Conservation (phyloP, 2,888 invertebrate genomes). For the Lochmaea crataegi region DNA sequence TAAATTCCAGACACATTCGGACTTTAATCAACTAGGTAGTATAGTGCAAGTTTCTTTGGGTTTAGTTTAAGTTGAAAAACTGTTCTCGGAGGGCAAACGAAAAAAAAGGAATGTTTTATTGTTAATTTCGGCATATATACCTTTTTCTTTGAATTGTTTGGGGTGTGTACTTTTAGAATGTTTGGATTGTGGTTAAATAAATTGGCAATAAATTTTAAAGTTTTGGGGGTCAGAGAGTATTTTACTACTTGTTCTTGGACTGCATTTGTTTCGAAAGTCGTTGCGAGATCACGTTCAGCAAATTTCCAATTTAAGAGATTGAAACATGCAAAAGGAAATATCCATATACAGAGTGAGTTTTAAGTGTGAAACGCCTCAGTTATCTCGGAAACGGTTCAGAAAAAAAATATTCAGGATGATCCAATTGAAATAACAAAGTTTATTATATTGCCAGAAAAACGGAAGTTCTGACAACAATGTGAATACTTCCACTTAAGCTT, state of each 20-base stretch:
- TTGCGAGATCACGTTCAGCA: not conserved
- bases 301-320: not conserved
- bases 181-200: not conserved
- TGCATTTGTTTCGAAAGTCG: not conserved
- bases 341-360: not conserved
- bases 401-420: too few species aligned
- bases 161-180: not conserved
- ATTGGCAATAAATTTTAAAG: slow-evolving; percentile 17
- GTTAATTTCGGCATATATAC: slow-evolving; percentile 9
- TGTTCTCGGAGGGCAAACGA: not conserved
- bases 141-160: slow-evolving; percentile 11
- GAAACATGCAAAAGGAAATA: not conserved
- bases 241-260: slow-evolving; percentile 1
- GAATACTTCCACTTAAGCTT: too few species aligned
- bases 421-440: too few species aligned
- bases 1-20: slow-evolving; percentile 10
- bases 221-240: not conserved
- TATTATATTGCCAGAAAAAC: too few species aligned
- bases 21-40: slow-evolving; percentile 5
- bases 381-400: too few species aligned
- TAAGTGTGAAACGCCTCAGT: too few species aligned
- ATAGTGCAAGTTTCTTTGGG: slow-evolving; percentile 9
- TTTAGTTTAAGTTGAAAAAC: slow-evolving; percentile 12
- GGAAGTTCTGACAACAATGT: too few species aligned
- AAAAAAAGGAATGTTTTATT: slow-evolving; percentile 11